phyloP scores from a whole-genome alignment of 1,140 invertebrate genomes.

The Gonioctena quinquepunctata region DNA sequence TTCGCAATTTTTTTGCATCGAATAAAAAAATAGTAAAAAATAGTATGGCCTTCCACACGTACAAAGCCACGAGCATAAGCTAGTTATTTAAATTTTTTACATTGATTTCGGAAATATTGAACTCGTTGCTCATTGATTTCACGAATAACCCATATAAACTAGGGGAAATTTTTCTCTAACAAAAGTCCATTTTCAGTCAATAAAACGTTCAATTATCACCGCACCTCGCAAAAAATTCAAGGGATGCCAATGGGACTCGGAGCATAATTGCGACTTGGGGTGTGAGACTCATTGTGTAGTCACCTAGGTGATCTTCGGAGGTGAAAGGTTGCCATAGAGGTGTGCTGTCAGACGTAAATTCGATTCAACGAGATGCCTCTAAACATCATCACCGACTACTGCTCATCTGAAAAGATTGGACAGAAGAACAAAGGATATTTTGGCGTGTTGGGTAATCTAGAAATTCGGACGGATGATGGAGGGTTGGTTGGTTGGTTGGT shows the following conservation, averaged over 20 bases:
- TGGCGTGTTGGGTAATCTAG: background rate
- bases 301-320: conserved; percentile 33
- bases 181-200: no score
- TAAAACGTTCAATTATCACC: no score
- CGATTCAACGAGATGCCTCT: conserved; percentile 20
- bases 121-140: no score
- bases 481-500: background rate
- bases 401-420: conserved; percentile 15
- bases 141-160: no score
- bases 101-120: no score
- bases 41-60: no score
- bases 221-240: background rate
- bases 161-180: no score
- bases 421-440: conserved; percentile 20
- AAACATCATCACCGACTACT: conserved; percentile 20
- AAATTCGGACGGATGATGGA: background rate
- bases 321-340: conserved; percentile 34
- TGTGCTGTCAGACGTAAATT: conserved; percentile 27
- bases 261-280: conserved; percentile 3
- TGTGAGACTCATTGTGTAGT: conserved; percentile 35
- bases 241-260: background rate
- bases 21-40: no score
- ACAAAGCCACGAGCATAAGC: no score
- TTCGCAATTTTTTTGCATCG: no score
- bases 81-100: no score